Conservation (phyloP, 2,113 vertebrate species). For the Lycaon pictus region DNA sequence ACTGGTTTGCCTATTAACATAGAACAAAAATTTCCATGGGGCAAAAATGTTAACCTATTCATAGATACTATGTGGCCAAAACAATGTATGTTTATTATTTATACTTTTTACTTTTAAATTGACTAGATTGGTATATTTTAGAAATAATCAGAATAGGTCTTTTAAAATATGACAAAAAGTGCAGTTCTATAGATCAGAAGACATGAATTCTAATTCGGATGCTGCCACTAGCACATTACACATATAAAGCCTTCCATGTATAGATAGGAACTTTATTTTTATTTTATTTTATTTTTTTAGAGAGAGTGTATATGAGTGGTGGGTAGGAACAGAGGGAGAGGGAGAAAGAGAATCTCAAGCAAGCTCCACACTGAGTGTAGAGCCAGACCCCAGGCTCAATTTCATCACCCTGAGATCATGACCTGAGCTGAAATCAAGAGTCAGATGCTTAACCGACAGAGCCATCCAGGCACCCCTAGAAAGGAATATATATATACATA, state of each 20-base stretch:
- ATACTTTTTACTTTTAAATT: conserved; percentile 14
- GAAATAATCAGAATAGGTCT: background rate
- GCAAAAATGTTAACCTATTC: background rate
- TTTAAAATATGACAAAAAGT: background rate
- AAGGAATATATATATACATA: background rate
- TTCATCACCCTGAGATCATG: background rate
- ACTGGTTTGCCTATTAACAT: background rate
- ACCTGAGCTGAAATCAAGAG: background rate
- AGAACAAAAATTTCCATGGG: background rate
- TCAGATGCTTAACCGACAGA: background rate
- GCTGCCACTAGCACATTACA: background rate
- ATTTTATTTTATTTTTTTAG: no score
- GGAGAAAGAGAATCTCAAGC: background rate
- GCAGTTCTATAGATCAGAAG: background rate
- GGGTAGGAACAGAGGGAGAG: background rate
- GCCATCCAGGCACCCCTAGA: background rate
- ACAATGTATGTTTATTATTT: background rate
- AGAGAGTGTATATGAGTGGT: background rate
- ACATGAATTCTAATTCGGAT: background rate
- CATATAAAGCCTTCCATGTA: background rate
- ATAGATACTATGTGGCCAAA: background rate
- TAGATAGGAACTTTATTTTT: background rate
- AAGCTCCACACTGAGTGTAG: background rate
- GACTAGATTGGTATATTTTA: background rate
- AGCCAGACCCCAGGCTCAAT: background rate